Base-by-base conservation (phyloP, 2,888 invertebrate species). In the Cheilosia vernalis region DNA sequence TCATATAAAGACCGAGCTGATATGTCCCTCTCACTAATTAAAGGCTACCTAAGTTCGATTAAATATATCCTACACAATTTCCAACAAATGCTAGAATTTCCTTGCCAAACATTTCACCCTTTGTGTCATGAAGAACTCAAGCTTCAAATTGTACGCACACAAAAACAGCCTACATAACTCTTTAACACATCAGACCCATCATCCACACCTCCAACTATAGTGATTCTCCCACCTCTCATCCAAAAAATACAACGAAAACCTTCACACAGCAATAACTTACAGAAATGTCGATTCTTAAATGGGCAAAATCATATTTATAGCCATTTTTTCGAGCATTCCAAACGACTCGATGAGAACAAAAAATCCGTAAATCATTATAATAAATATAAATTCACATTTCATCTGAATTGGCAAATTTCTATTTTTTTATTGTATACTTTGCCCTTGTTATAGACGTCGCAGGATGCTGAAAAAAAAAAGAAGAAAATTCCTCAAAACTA, bases 321-420 rank as follows among this genome's bases (percentile, higher is more conserved):
- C 84, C 66, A 66, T 84, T 84, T 51, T 27, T 30, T 56, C 53
- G 69, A 84, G 74, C 73, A 83, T 72, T 73, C 69, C 64, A 40
- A 70, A 74, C 70, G 51, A 17, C 66, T 70, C 74, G 37, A 56
- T 40, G 9, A 15, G 33, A 15, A 49, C 15, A 61, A 77, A 73
- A 73, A 67, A 55, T 77, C 81, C 81, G 76, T 85, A 85, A 85
- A 85, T 85, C 85, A 85, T 85, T 81, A 81, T 85, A 85, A 81
- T 85, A 85, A 85, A 85, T 85, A 85, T 67, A 81, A 85, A 85
- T 81, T 85, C 81, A 81, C 81, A 85, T 77, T 85, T 85, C 81
- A 85, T 81, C 85, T 85, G 81, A 85, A 81, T 85, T 81, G 81
- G 72, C 80, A 77, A 85, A 67, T 74, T 63, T 61, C 40, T 7